Conservation (phyloP, 2,888 invertebrate genomes). For the Synergus laeviventris region DNA sequence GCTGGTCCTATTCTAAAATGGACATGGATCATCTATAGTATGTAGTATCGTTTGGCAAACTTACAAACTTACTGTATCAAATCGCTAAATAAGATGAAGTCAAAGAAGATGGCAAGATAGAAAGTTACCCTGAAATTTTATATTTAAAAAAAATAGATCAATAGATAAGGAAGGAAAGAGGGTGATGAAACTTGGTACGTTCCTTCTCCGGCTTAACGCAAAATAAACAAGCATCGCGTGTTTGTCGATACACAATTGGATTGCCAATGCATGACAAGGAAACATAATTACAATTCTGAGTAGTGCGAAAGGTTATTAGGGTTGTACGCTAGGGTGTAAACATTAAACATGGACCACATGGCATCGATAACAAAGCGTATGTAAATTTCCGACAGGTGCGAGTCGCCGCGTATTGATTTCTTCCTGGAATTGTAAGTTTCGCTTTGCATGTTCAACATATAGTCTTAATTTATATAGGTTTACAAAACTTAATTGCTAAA, state of each 20-base stretch:
- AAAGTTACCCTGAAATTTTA: background rate
- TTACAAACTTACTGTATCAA: too few relatives aligned
- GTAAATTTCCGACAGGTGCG: slow-evolving; percentile 25
- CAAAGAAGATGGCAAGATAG: too few relatives aligned
- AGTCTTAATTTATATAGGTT: background rate
- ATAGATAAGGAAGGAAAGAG: background rate
- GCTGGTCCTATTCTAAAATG: too few relatives aligned
- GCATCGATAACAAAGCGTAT: slow-evolving; percentile 10
- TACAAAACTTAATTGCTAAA: background rate
- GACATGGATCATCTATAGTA: too few relatives aligned
- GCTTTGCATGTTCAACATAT: background rate
- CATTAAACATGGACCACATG: slow-evolving; percentile 36
- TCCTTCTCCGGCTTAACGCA: background rate
- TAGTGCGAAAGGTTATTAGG: slow-evolving; percentile 22
- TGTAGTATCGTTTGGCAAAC: too few relatives aligned
- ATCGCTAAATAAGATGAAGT: too few relatives aligned
- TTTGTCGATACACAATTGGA: slow-evolving; percentile 16
- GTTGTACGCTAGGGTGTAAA: slow-evolving; percentile 12
- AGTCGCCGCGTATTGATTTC: slow-evolving; percentile 9
- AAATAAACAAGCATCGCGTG: slow-evolving; percentile 22
- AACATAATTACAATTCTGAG: slow-evolving; percentile 19
- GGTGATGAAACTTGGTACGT: background rate
- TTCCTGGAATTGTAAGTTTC: background rate
- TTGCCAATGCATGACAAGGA: slow-evolving; percentile 10
- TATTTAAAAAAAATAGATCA: background rate